Percentiles rank a stretch among this genome's conserved stretches.
Evolutionary conservation across 2,797 vertebrate genomes (phyloP).

Genomic region (Hippocampus kuda): DNA sequence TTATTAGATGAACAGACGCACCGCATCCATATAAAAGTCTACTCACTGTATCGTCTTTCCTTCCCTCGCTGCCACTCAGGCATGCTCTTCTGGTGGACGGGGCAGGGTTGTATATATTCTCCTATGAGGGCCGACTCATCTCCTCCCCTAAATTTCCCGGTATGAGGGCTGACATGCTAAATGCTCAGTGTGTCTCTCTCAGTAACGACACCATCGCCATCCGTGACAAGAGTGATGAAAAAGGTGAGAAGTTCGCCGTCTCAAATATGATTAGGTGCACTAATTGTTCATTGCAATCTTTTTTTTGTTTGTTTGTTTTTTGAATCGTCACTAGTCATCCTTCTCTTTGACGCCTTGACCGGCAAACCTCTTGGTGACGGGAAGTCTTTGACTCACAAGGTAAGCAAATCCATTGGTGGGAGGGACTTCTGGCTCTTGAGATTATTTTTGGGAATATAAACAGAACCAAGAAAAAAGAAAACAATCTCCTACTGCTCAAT

Average conservation of each 20-base stretch:
- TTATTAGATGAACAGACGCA: slow-evolving; percentile 1
- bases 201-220: slow-evolving; percentile 88
- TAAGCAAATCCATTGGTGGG: slow-evolving; percentile 41
- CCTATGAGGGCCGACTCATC: slow-evolving; percentile 88
- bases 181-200: slow-evolving; percentile 78
- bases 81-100: slow-evolving; percentile 91
- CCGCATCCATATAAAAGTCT: background rate
- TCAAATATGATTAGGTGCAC: background rate
- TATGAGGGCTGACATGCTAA: slow-evolving; percentile 85
- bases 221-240: slow-evolving; percentile 85
- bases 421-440: background rate
- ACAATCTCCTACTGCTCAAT: background rate
- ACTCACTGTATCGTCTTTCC: slow-evolving; percentile 6
- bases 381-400: slow-evolving; percentile 85
- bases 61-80: slow-evolving; percentile 50
- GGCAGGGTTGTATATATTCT: slow-evolving; percentile 83
- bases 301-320: background rate
- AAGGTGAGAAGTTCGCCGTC: slow-evolving; percentile 61
- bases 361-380: slow-evolving; percentile 86
- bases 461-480: no score
- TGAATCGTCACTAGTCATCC: slow-evolving; percentile 67
- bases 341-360: slow-evolving; percentile 81
- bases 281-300: background rate
- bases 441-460: background rate
- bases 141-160: slow-evolving; percentile 85